A percentile compares a stretch with the other conserved stretches of the same genome.
phyloP scores from a whole-genome alignment of 2,888 invertebrate species.

The Tenthredo amoena region DNA sequence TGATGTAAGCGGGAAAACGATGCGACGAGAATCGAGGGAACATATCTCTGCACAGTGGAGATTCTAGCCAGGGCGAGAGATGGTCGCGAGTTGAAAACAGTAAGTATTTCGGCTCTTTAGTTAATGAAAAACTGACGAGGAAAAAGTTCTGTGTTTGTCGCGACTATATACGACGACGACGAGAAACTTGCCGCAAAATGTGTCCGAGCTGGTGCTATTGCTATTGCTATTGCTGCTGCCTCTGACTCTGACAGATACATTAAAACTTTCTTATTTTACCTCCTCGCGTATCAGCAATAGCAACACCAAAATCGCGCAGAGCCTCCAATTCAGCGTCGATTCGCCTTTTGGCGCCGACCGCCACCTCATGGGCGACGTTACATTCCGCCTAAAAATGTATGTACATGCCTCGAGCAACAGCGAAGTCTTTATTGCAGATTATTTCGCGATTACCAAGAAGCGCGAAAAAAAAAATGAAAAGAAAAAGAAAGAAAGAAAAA shows the following conservation, averaged over 20 bases:
- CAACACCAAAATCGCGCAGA: neutral
- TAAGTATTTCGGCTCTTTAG: slow-evolving; percentile 38
- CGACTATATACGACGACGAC: neutral
- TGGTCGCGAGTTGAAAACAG: neutral
- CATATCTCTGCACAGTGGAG: neutral
- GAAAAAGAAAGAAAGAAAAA: neutral
- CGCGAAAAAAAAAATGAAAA: neutral
- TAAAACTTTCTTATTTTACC: slow-evolving; percentile 28
- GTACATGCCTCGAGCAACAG: neutral
- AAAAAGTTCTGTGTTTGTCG: slow-evolving; percentile 20
- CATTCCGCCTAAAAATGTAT: neutral
- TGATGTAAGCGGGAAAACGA: neutral
- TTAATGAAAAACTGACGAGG: slow-evolving; percentile 39
- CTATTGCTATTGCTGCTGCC: neutral
- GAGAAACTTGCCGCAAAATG: neutral
- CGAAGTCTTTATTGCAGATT: neutral
- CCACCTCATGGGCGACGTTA: neutral
- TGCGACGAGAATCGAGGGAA: neutral
- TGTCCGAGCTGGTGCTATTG: neutral
- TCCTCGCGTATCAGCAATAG: neutral
- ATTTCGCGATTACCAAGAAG: neutral
- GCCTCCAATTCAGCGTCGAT: neutral
- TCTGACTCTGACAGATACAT: slow-evolving; percentile 41
- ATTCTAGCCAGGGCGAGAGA: neutral
- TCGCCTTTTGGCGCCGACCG: neutral